A percentile compares a stretch with the other conserved stretches of the same genome.
phyloP scores from a whole-genome alignment of 1,140 invertebrate genomes.

The Rhopalosiphum maidis region DNA sequence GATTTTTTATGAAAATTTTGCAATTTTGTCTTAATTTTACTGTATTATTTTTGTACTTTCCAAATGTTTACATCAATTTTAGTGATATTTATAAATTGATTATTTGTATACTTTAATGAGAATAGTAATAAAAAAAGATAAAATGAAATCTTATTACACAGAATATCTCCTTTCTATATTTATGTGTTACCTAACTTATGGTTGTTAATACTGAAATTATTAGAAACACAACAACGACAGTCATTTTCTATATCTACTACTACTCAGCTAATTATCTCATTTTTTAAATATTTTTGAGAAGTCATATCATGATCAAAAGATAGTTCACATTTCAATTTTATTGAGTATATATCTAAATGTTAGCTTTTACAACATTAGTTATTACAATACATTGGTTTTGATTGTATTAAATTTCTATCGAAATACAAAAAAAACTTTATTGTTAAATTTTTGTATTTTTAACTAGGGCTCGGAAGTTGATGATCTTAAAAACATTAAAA shows the following conservation, averaged over 20 bases:
- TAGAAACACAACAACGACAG: neutral
- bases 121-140: neutral
- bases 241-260: neutral
- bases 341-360: neutral
- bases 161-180: neutral
- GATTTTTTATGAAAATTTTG: too few relatives aligned
- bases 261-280: neutral
- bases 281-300: neutral
- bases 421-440: neutral
- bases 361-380: neutral
- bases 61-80: neutral
- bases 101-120: neutral
- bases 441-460: neutral
- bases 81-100: neutral
- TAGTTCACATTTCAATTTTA: neutral
- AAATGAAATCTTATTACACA: neutral
- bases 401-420: neutral
- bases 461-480: too few relatives aligned
- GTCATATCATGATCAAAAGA: neutral
- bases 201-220: neutral
- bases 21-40: too few relatives aligned
- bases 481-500: too few relatives aligned
- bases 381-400: neutral
- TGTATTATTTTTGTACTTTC: too few relatives aligned
- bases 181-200: neutral